Evolutionary conservation across 2,888 invertebrate species (phyloP).

Genomic region (Cerceris rybyensis): DNA sequence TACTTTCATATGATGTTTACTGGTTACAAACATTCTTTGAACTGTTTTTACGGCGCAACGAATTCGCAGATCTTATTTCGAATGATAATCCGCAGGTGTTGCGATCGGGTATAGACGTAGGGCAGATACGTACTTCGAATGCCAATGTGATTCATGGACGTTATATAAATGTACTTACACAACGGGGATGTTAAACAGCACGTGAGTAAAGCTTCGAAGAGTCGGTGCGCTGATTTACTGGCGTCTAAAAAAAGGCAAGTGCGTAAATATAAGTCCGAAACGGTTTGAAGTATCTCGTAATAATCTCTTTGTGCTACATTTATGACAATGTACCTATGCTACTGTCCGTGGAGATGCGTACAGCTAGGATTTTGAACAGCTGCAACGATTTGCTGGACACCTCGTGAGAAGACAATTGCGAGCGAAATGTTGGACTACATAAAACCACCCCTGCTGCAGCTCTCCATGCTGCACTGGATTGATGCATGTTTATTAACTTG

Average conservation of each 20-base stretch:
- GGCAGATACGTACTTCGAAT: slow-evolving; percentile 30
- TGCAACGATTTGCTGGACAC: slow-evolving; percentile 70
- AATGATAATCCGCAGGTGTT: slow-evolving; percentile 76
- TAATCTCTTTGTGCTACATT: not conserved
- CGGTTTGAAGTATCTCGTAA: not conserved
- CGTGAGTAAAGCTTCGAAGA: slow-evolving; percentile 79
- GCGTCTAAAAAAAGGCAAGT: slow-evolving; percentile 68
- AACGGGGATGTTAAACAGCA: slow-evolving; percentile 76
- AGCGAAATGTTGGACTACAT: slow-evolving; percentile 84
- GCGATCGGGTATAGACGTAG: slow-evolving; percentile 3
- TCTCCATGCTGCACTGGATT: slow-evolving; percentile 77
- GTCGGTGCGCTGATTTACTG: slow-evolving; percentile 76
- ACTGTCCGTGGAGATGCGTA: slow-evolving; percentile 72
- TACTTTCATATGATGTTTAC: slow-evolving; percentile 42
- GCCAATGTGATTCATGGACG: slow-evolving; percentile 44
- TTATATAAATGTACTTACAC: slow-evolving; percentile 73
- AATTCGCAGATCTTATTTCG: slow-evolving; percentile 59
- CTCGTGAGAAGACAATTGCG: slow-evolving; percentile 79
- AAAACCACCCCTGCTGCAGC: slow-evolving; percentile 82
- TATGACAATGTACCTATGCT: slow-evolving; percentile 68
- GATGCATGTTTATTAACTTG: slow-evolving; percentile 66
- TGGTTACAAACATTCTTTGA: slow-evolving; percentile 48
- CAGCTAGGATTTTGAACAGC: slow-evolving; percentile 73
- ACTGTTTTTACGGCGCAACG: slow-evolving; percentile 67
- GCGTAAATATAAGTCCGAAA: slow-evolving; percentile 10